Base-by-base conservation (phyloP, 1,140 invertebrate genomes). In the Diachasmimorpha longicaudata region DNA sequence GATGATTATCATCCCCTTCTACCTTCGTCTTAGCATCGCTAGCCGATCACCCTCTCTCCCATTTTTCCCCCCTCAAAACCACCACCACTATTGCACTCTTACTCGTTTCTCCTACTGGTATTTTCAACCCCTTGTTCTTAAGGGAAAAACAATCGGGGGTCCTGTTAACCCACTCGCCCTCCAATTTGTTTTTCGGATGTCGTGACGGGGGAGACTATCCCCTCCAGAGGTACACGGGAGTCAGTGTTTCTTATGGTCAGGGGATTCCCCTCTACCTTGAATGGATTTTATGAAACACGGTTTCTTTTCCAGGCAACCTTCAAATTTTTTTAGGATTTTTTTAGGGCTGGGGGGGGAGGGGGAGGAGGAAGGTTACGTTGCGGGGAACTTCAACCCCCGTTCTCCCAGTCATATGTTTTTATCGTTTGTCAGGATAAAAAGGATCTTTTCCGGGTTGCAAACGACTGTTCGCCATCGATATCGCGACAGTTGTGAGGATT, bases 81-180 rank as follows among this genome's bases (percentile, higher is more conserved):
- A 74, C 78, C 66, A 1, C 39, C 9, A 5, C 10, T 68, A 3
- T 31, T 31, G 31, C 2, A 16, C 66, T 78, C 79, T 75, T 31
- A 31, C 31, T 31, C 2, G 31, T 6, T 31, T 76, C 70, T 78
- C 77, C 72, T 77, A 0, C 66, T 10, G 23, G 4, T 19, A 13
- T 25, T 39, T 75, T 16, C 44, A 23, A n/a, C 74, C 74, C 72
- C 78, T 71, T 79, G 84, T 88, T 87, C 88, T 66, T 87, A 84
- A 84, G 85, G 87, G 87, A 87, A 88, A 89, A 89, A 88, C 85
- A 84, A 89, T 87, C 85, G 83, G 82, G 82, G 84, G 86, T 87
- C 84, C 81, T 14, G 84, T 84, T 86, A 85, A 86, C 85, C 82
- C 82, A 83, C 82, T 83, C 84, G 80, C 81, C 81, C 82, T 77